A percentile compares a stretch with the other conserved stretches of the same genome.
Evolutionary conservation across 2,113 vertebrate genomes (phyloP).

Genomic region (Dryoscopus gambensis): DNA sequence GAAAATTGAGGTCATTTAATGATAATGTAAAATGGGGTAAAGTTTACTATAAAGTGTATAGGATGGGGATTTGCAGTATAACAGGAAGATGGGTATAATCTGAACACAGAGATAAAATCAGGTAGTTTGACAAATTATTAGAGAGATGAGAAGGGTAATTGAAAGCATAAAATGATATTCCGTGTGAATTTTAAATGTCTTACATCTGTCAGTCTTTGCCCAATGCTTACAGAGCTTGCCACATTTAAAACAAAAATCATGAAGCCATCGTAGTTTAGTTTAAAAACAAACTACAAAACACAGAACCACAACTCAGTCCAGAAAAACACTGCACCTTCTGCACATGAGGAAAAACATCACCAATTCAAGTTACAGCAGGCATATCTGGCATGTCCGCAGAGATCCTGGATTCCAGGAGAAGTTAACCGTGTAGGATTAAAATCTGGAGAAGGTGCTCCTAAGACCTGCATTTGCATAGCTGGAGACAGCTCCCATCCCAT

Average conservation of each 20-base stretch:
- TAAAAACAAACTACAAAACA: neutral
- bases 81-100: neutral
- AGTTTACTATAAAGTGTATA: neutral
- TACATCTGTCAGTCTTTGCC: neutral
- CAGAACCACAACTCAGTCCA: neutral
- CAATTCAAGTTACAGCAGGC: neutral
- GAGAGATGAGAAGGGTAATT: neutral
- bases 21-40: neutral
- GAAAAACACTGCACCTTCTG: neutral
- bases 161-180: neutral
- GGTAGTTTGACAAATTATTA: neutral
- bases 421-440: neutral
- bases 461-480: neutral
- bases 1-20: neutral
- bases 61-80: neutral
- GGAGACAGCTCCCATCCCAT: neutral
- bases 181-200: neutral
- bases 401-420: neutral
- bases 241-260: neutral
- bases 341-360: neutral
- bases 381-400: neutral
- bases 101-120: neutral
- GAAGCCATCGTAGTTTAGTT: neutral
- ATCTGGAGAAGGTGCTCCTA: neutral
- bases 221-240: neutral